Evolutionary conservation across 2,797 vertebrate genomes (phyloP).

Genomic region (Pipistrellus kuhlii): DNA sequence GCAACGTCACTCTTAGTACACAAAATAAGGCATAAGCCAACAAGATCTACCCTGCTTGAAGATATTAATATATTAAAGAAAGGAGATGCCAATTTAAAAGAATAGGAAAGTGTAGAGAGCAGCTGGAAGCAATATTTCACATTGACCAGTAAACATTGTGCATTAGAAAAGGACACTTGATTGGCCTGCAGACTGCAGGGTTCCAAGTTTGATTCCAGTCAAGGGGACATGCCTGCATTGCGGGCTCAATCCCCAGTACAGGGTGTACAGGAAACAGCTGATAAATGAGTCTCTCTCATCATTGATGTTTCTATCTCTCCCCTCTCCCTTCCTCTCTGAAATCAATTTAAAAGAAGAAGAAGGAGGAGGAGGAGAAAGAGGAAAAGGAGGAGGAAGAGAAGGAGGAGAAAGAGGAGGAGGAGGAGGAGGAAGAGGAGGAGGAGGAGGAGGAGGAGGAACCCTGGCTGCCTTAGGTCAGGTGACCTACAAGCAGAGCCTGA

Average conservation of each 20-base stretch:
- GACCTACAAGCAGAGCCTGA: not conserved
- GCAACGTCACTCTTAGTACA: not conserved
- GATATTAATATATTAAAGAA: not conserved
- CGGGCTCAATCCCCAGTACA: no score
- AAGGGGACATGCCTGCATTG: no score
- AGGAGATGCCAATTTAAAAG: not conserved
- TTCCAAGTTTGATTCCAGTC: no score
- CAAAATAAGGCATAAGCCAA: not conserved
- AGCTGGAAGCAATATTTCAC: not conserved
- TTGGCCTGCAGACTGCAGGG: accelerated
- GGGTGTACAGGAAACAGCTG: no score
- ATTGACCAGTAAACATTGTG: not conserved
- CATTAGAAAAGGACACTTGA: not conserved
- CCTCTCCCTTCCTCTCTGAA: no score
- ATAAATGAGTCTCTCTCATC: no score
- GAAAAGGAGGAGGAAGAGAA: no score
- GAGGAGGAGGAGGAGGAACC: not conserved
- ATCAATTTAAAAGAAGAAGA: no score
- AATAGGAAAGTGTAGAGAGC: not conserved
- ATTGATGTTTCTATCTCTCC: no score
- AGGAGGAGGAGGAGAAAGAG: not conserved
- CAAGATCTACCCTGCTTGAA: not conserved
- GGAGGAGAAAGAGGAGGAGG: no score
- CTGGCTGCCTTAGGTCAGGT: not conserved
- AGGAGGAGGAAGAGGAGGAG: no score